Base-by-base conservation (phyloP, 2,888 invertebrate species). In the Corbicula japonica region DNA sequence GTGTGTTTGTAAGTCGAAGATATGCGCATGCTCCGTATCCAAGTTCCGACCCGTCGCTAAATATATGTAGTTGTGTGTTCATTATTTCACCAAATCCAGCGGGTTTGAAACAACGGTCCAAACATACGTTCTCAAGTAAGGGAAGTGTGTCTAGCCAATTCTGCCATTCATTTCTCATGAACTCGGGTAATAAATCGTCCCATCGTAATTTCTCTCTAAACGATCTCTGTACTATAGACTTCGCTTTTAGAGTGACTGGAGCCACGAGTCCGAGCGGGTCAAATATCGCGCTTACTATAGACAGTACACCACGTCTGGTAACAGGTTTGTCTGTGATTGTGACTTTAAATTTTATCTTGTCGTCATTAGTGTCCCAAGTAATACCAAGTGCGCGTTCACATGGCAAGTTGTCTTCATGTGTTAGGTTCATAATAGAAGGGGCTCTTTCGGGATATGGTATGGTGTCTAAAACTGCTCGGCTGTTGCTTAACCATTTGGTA, bases 231-330 rank as follows among this genome's bases (percentile, higher is more conserved):
- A 80, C 23, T 21, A 86, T 46, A 10, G 30, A 23, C 54, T 76
- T 84, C 21, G 80, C 80, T 21, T 46, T 41, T 8, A 86, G 48
- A 15, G 73, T 63, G 32, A 75, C 50, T 30, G 77, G 83, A 21
- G 80, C 41, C 18, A 77, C 75, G 30, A 86, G 38, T 50, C 86
- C 84, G 30, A 86, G 65, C 21, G 84, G 84, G 58, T 80, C 84
- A 63, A 63, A 86, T 23, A 84, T 38, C n/a, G 85, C 76, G 60
- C 82, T 85, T 8, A 83, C 71, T 12, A 74, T 63, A 0, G 80
- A 76, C 12, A 86, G 66, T 18, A 80, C 60, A 1, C 80, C 76
- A 18, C 84, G 71, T 69, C 77, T 69, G 0, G 83, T 86, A 1
- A 54, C 10, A n/a, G 76, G 79, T 35, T 76, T 71, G 26, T 76